Conservation (phyloP, 1,140 invertebrate species). For the Druon quercuslanigerum region DNA sequence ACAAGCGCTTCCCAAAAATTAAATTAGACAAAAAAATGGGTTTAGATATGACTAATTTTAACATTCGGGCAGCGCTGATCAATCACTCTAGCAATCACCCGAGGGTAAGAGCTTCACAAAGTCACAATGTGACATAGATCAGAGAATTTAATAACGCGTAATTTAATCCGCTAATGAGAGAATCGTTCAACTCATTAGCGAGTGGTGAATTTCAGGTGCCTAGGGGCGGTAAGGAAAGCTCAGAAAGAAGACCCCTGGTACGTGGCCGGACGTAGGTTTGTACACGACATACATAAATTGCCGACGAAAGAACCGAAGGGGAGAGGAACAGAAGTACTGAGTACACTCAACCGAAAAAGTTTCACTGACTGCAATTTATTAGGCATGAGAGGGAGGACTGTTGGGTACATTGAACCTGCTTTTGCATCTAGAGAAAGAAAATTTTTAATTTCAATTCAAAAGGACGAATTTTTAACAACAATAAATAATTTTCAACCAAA, state of each 20-base stretch:
- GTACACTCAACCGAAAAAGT: conserved; percentile 28
- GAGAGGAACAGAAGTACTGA: conserved; percentile 23
- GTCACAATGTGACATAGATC: too few relatives aligned
- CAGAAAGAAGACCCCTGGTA: conserved; percentile 13
- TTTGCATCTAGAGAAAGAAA: not conserved
- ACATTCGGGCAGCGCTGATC: not conserved
- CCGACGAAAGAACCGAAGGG: not conserved
- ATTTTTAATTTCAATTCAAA: too few relatives aligned
- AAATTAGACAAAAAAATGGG: too few relatives aligned
- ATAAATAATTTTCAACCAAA: too few relatives aligned
- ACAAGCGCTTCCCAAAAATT: too few relatives aligned
- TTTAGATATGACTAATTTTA: conserved; percentile 36
- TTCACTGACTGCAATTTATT: conserved; percentile 24
- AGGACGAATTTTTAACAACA: too few relatives aligned
- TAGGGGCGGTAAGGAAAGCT: conserved; percentile 3
- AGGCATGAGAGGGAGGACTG: not conserved
- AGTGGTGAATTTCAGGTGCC: conserved; percentile 50
- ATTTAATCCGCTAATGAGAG: conserved; percentile 66
- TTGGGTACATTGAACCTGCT: not conserved
- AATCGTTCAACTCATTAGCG: conserved; percentile 64
- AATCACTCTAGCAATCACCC: too few relatives aligned
- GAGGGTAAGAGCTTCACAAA: too few relatives aligned
- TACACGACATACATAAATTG: conserved; percentile 13
- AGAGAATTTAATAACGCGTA: conserved; percentile 41
- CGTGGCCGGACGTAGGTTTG: conserved; percentile 17